phyloP scores from a whole-genome alignment of 2,113 vertebrate genomes.

The Pipra filicauda region DNA sequence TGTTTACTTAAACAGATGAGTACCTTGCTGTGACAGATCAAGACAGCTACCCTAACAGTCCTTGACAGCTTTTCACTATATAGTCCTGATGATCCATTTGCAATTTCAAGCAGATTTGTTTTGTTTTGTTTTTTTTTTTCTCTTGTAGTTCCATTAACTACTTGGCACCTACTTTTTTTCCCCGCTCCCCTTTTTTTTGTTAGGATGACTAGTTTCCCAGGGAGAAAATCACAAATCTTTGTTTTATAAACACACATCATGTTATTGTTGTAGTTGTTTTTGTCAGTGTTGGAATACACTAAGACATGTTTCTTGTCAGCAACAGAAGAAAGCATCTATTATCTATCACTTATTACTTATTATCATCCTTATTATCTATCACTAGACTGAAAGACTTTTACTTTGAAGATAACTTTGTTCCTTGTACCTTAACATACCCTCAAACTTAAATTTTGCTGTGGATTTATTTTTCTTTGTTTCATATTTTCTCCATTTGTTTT shows the following conservation, averaged over 20 bases:
- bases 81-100: not conserved
- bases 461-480: not conserved
- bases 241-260: not conserved
- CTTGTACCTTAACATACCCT: not conserved
- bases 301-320: not conserved
- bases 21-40: not conserved
- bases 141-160: not conserved
- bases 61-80: not conserved
- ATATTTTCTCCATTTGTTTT: not conserved
- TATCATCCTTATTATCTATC: not conserved
- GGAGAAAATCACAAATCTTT: not conserved
- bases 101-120: not conserved
- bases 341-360: no score
- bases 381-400: not conserved
- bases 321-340: not conserved
- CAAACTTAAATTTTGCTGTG: not conserved
- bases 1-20: not conserved
- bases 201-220: not conserved
- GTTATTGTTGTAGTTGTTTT: not conserved
- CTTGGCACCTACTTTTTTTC: not conserved
- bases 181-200: fast-evolving
- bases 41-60: not conserved
- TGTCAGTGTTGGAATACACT: not conserved
- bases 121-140: not conserved
- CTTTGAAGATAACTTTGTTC: not conserved